These are phyloP conservation scores for Campoplex nolae DNA, from an alignment of 2,888 invertebrate genomes.

Conservation along the genomic window DNA sequence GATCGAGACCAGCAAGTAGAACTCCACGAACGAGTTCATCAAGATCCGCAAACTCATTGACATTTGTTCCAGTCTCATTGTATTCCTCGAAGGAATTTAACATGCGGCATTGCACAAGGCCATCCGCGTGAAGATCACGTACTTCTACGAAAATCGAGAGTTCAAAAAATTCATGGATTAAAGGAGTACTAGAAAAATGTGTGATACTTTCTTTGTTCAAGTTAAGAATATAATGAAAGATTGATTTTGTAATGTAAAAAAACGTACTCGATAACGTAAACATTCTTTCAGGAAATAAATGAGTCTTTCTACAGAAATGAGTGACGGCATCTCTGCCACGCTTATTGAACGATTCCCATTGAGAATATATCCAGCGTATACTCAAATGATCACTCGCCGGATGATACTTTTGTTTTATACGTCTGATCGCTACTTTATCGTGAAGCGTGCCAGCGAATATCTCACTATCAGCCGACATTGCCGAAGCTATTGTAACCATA, in stretches of 20 bases:
- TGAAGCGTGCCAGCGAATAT: conserved; percentile 86
- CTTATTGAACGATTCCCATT: conserved; percentile 84
- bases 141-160: conserved; percentile 84
- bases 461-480: conserved; percentile 85
- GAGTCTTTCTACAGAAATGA: conserved; percentile 84
- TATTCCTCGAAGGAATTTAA: conserved; percentile 73
- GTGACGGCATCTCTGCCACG: conserved; percentile 76
- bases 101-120: conserved; percentile 85
- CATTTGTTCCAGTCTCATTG: conserved; percentile 77
- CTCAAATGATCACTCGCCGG: conserved; percentile 88
- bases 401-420: conserved; percentile 86
- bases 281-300: conserved; percentile 86
- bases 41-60: conserved; percentile 86
- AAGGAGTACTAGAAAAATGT: too few species aligned
- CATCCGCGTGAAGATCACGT: conserved; percentile 86
- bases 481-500: conserved; percentile 85
- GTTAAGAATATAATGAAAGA: not conserved
- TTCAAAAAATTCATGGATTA: not conserved
- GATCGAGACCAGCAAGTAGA: conserved; percentile 87
- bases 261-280: conserved; percentile 85
- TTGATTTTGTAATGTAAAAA: not conserved
- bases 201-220: not conserved
- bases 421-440: conserved; percentile 85
- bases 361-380: conserved; percentile 86
- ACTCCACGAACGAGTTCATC: conserved; percentile 87